These are phyloP conservation scores for Protonemura montana DNA, from an alignment of 2,888 invertebrate species.

Conservation along the genomic window DNA sequence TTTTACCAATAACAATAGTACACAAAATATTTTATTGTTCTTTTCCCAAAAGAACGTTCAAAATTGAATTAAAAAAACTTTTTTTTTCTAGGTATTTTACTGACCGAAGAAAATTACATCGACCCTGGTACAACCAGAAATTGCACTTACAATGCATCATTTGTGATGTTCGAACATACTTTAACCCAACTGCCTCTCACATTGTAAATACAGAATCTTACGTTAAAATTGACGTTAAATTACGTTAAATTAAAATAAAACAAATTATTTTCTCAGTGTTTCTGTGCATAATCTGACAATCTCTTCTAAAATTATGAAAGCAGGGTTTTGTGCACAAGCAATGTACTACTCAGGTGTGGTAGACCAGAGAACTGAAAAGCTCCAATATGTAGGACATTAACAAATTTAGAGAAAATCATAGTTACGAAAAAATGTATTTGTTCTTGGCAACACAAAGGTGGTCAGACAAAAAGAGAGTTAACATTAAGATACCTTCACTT, in stretches of 20 bases:
- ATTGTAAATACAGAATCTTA: background rate
- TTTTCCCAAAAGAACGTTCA: background rate
- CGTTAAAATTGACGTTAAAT: background rate
- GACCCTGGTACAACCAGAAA: background rate
- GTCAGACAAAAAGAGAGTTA: no score
- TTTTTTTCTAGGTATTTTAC: slow-evolving; percentile 55
- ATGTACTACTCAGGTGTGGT: no score
- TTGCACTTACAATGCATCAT: background rate
- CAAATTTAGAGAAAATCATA: no score
- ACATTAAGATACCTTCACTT: no score
- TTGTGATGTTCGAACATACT: background rate
- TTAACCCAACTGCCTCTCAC: background rate
- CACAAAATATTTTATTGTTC: background rate
- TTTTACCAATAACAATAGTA: no score
- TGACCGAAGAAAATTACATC: slow-evolving; percentile 53
- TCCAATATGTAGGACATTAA: no score
- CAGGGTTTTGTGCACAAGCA: no score
- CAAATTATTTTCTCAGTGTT: background rate
- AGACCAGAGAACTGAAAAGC: no score
- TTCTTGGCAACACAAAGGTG: no score
- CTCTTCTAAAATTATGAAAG: background rate
- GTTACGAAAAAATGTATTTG: no score
- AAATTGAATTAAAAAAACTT: slow-evolving; percentile 3
- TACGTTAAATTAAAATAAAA: background rate
- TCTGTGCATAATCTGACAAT: background rate